Percentiles rank a stretch among this genome's conserved stretches.
These are phyloP conservation scores for Aramus guarauna DNA, from an alignment of 2,113 vertebrate genomes.

Conservation along the genomic window DNA sequence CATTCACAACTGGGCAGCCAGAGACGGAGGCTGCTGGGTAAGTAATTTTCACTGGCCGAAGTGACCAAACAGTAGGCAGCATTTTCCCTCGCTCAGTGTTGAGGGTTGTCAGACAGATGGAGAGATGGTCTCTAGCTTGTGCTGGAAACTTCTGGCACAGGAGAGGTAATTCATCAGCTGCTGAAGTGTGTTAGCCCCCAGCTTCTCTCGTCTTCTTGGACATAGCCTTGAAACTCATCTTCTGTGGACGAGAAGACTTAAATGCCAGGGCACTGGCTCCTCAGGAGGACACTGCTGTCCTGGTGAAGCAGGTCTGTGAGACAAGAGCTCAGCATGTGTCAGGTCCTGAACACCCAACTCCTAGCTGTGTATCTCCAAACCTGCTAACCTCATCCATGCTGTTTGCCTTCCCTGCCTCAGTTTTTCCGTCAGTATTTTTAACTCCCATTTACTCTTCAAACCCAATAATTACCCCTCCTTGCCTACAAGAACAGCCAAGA, in stretches of 20 bases:
- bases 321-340: not conserved
- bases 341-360: not conserved
- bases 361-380: not conserved
- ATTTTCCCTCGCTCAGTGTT: not conserved
- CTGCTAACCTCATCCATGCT: not conserved
- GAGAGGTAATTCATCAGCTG: not conserved
- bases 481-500: not conserved
- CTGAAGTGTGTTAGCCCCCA: not conserved
- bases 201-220: not conserved
- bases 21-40: not conserved
- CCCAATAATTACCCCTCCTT: not conserved
- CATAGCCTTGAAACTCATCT: not conserved
- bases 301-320: not conserved
- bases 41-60: not conserved
- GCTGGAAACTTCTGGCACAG: not conserved
- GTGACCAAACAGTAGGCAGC: not conserved
- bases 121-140: not conserved
- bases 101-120: not conserved
- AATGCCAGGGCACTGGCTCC: not conserved
- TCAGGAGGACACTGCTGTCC: not conserved
- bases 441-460: not conserved
- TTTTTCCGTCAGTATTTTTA: not conserved
- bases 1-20: not conserved
- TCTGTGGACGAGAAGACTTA: not conserved
- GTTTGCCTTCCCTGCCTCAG: not conserved